phyloP scores from a whole-genome alignment of 2,888 invertebrate genomes.

The Caenorhabditis zanzibari region DNA sequence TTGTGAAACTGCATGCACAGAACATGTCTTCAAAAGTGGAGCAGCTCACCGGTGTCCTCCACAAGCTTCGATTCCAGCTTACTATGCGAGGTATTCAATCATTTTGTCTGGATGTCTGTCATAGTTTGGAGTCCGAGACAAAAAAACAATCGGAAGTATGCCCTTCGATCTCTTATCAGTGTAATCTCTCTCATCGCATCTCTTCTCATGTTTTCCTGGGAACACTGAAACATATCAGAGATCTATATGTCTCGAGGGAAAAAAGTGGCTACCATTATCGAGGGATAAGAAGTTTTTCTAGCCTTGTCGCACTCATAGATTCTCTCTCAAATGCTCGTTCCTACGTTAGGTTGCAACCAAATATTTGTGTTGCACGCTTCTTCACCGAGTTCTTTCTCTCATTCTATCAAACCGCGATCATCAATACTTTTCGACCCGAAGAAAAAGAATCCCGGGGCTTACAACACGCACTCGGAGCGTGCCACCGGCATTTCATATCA shows the following conservation, averaged over 20 bases:
- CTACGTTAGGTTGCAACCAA: constrained; percentile 61
- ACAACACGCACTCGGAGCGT: constrained; percentile 58
- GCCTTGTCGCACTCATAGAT: constrained; percentile 11
- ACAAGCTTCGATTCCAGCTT: constrained; percentile 62
- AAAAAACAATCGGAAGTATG: constrained; percentile 17
- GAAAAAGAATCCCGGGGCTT: constrained; percentile 22
- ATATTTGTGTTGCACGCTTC: constrained; percentile 59
- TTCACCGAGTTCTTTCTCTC: constrained; percentile 24
- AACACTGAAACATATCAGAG: constrained; percentile 55
- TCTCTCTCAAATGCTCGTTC: constrained; percentile 34
- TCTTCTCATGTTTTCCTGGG: constrained; percentile 30
- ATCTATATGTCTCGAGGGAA: constrained; percentile 42
- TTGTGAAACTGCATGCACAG: constrained; percentile 70
- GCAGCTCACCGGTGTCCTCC: constrained; percentile 71
- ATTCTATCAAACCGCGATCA: constrained; percentile 56
- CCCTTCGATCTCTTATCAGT: constrained; percentile 62
- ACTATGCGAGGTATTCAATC: constrained; percentile 50
- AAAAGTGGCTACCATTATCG: constrained; percentile 6
- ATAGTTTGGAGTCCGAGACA: background rate
- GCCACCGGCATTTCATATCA: constrained; percentile 55
- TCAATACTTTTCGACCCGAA: constrained; percentile 60
- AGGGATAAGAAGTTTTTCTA: constrained; percentile 39
- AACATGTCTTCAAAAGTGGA: constrained; percentile 71
- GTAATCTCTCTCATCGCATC: constrained; percentile 45
- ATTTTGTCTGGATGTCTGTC: constrained; percentile 11